phyloP scores from a whole-genome alignment of 2,888 invertebrate genomes.

The Mechanitis messenoides region DNA sequence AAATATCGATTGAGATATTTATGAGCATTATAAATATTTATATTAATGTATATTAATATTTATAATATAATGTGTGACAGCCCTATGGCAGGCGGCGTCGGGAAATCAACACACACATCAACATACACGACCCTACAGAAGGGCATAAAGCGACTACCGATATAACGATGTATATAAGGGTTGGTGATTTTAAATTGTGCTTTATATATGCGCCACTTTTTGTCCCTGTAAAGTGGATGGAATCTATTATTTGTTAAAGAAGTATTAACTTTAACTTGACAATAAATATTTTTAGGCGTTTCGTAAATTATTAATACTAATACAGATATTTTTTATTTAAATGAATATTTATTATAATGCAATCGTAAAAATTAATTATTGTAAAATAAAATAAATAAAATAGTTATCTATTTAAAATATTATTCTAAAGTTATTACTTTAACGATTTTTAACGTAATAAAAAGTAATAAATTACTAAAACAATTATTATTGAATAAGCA shows the following conservation, averaged over 20 bases:
- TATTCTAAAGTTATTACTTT: no score
- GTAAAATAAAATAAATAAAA: no score
- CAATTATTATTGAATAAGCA: no score
- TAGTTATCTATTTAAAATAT: no score
- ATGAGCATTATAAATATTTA: no score
- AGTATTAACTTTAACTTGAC: background rate
- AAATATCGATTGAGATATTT: no score
- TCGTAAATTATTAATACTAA: no score
- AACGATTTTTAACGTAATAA: no score
- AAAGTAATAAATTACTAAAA: no score
- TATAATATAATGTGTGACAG: constrained; percentile 36
- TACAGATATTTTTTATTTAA: no score
- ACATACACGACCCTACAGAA: constrained; percentile 38
- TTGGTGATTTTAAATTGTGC: constrained; percentile 6
- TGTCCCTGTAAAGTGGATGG: background rate
- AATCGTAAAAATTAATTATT: no score
- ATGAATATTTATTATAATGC: no score
- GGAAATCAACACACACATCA: constrained; percentile 72
- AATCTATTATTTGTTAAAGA: constrained; percentile 1
- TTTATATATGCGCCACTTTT: constrained; percentile 1
- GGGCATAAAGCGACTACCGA: constrained; percentile 64
- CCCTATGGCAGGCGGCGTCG: constrained; percentile 56
- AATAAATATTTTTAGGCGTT: background rate
- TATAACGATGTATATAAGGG: constrained; percentile 18
- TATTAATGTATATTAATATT: background rate